phyloP scores from a whole-genome alignment of 2,888 invertebrate species.

The Ditylenchus weischeri region DNA sequence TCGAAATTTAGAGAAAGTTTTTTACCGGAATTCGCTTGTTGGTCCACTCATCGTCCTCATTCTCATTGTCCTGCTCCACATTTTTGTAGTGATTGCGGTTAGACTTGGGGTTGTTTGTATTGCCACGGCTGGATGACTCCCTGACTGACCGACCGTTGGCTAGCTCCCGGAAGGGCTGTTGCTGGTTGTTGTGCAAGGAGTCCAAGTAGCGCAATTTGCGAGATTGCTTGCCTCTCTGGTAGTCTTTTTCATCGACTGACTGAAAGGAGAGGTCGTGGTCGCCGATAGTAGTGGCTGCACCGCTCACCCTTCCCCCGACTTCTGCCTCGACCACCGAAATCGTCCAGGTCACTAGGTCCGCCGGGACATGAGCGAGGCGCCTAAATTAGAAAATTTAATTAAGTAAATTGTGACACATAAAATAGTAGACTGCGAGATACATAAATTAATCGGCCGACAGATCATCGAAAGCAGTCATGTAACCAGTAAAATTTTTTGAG shows the following conservation, averaged over 20 bases:
- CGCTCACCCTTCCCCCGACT: neutral
- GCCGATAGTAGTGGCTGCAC: neutral
- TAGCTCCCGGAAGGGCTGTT: neutral
- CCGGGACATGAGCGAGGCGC: conserved; percentile 7
- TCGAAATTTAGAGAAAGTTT: neutral
- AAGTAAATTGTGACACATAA: too few species aligned
- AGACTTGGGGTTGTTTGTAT: too few species aligned
- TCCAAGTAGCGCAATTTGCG: neutral
- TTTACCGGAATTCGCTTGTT: neutral
- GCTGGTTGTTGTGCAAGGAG: neutral
- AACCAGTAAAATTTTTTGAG: too few species aligned
- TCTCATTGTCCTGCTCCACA: neutral
- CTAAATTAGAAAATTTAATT: neutral
- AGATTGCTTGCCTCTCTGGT: neutral
- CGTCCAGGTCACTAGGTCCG: conserved; percentile 2
- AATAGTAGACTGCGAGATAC: too few species aligned
- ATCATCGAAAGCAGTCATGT: too few species aligned
- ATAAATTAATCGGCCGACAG: too few species aligned
- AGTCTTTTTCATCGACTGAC: neutral
- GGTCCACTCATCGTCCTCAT: conserved; percentile 9
- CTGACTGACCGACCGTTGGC: neutral
- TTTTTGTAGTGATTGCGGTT: conserved; percentile 6
- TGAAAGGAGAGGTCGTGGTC: conserved; percentile 4
- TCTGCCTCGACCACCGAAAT: neutral
- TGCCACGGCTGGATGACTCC: neutral